phyloP scores from a whole-genome alignment of 2,888 invertebrate species.

The Lasioglossum zephyrum region DNA sequence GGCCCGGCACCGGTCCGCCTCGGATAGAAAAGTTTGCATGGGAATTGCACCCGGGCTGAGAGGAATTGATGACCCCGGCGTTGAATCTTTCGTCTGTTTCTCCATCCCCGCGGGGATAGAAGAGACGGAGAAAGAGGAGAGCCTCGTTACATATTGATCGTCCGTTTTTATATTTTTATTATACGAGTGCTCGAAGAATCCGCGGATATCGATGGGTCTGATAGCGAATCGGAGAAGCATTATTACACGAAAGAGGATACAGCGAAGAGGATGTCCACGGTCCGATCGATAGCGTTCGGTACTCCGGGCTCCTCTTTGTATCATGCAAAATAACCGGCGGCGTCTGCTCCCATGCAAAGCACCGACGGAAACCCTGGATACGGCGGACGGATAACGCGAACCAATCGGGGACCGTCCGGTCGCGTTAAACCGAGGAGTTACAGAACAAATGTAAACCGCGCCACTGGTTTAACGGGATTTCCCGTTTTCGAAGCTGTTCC shows the following conservation, averaged over 20 bases:
- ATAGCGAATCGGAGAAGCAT: slow-evolving; percentile 36
- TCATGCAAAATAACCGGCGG: slow-evolving; percentile 30
- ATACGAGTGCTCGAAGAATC: slow-evolving; percentile 12
- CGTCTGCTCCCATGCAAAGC: slow-evolving; percentile 10
- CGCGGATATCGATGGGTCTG: slow-evolving; percentile 6
- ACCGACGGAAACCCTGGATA: neutral
- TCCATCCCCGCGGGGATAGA: neutral
- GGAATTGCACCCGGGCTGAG: slow-evolving; percentile 32
- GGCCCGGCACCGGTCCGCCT: slow-evolving; percentile 19
- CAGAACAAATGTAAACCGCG: neutral
- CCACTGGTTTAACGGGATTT: neutral
- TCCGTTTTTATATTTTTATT: slow-evolving; percentile 40
- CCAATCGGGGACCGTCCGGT: neutral
- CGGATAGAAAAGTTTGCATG: slow-evolving; percentile 47
- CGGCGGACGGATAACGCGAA: neutral
- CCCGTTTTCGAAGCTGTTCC: neutral
- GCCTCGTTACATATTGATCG: slow-evolving; percentile 31
- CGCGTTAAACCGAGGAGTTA: neutral
- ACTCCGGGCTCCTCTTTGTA: slow-evolving; percentile 12
- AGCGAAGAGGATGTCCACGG: slow-evolving; percentile 2
- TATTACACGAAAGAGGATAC: slow-evolving; percentile 17
- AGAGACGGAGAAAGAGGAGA: neutral
- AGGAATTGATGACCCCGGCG: slow-evolving; percentile 29
- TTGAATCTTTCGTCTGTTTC: slow-evolving; percentile 13
- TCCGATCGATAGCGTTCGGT: slow-evolving; percentile 30